Percentiles rank a stretch among this genome's conserved stretches.
These are phyloP conservation scores for Eubasilissa regina DNA, from an alignment of 1,140 invertebrate species.

Conservation along the genomic window DNA sequence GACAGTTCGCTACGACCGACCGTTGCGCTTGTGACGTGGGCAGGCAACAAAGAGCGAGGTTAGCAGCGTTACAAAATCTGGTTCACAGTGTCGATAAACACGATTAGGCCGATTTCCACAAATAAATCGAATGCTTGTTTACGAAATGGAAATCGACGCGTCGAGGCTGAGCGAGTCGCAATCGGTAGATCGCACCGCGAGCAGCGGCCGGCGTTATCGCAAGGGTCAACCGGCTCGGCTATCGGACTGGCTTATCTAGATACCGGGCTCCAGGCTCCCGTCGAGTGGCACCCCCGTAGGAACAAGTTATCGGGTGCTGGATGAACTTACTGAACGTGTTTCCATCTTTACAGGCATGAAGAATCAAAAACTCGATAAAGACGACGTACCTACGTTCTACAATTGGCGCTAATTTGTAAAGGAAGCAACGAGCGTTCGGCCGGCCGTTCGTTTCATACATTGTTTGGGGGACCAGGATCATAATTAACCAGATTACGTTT, in stretches of 20 bases:
- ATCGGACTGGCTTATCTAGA: slow-evolving; percentile 26
- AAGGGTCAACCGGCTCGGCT: slow-evolving; percentile 1
- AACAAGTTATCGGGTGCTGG: neutral
- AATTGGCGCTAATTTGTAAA: too few relatives aligned
- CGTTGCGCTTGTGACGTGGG: too few relatives aligned
- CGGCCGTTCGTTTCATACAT: too few relatives aligned
- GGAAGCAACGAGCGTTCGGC: too few relatives aligned
- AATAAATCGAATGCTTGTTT: slow-evolving; percentile 24
- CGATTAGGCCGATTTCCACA: slow-evolving; percentile 8
- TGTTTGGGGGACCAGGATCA: too few relatives aligned
- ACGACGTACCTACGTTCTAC: too few relatives aligned
- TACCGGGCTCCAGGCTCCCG: neutral
- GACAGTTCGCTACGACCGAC: too few relatives aligned
- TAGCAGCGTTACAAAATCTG: neutral
- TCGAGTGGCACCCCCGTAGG: neutral
- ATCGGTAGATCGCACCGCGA: neutral
- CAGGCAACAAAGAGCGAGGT: neutral
- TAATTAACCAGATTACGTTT: too few relatives aligned
- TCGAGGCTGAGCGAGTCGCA: neutral
- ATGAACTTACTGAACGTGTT: neutral
- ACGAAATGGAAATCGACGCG: slow-evolving; percentile 15
- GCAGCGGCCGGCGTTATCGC: slow-evolving; percentile 6
- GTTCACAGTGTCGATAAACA: slow-evolving; percentile 22
- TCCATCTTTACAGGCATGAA: too few relatives aligned
- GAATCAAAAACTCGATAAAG: too few relatives aligned